These are phyloP conservation scores for Wiebesia pumilae DNA, from an alignment of 1,140 invertebrate species.

Conservation along the genomic window DNA sequence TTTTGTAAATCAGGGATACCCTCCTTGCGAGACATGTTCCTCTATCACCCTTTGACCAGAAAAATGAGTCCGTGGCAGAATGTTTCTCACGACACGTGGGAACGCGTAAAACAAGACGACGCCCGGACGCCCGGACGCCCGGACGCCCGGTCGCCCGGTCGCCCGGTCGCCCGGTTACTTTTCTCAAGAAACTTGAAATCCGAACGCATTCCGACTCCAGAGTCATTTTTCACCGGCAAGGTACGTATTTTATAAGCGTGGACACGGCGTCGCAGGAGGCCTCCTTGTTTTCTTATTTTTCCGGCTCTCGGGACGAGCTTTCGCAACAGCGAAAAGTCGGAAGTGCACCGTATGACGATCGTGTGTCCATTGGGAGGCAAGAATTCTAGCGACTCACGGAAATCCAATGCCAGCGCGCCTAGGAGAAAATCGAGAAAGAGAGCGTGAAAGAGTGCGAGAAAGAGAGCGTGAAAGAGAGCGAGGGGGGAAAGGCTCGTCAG, in stretches of 20 bases:
- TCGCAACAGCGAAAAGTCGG: neutral
- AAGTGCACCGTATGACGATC: neutral
- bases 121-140: too few relatives aligned
- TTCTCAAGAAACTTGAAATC: slow-evolving; percentile 46
- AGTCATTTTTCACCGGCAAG: neutral
- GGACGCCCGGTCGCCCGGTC: too few relatives aligned
- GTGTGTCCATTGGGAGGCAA: neutral
- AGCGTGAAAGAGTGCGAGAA: neutral
- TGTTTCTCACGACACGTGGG: slow-evolving; percentile 65
- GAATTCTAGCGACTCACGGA: neutral
- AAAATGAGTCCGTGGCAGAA: slow-evolving; percentile 55
- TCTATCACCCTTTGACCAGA: slow-evolving; percentile 54
- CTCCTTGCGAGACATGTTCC: slow-evolving; percentile 58
- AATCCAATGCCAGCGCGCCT: neutral
- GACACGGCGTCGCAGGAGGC: neutral
- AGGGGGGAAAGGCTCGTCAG: neutral
- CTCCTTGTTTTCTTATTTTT: too few relatives aligned
- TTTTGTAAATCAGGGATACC: slow-evolving; percentile 32
- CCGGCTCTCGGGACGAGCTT: neutral
- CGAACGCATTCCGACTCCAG: slow-evolving; percentile 31
- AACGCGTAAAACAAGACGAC: slow-evolving; percentile 52
- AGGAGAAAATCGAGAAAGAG: neutral
- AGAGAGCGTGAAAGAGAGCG: neutral
- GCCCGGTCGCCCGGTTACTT: slow-evolving; percentile 39
- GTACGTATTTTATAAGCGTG: neutral